These are phyloP conservation scores for Microctenopoma stevenorrisi DNA, from an alignment of 2,797 vertebrate genomes.

Conservation along the genomic window DNA sequence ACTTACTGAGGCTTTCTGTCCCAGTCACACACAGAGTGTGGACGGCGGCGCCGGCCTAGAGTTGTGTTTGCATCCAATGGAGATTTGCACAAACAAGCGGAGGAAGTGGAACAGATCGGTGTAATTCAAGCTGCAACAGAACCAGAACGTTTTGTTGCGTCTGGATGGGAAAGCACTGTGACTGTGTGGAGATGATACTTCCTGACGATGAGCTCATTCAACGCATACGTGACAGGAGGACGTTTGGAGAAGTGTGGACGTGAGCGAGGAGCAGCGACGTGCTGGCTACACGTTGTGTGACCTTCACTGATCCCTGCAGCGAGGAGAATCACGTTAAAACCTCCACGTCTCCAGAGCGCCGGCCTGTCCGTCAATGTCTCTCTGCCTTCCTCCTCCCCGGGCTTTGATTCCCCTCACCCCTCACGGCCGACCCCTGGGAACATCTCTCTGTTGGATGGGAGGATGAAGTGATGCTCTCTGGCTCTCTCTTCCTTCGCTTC, in stretches of 20 bases:
- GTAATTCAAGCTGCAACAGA: no score
- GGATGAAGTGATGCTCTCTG: conserved; percentile 29
- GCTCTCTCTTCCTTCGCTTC: conserved; percentile 27
- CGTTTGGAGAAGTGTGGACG: conserved; percentile 12
- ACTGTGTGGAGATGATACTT: no score
- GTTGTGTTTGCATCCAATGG: no score
- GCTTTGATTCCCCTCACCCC: conserved; percentile 30
- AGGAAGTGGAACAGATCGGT: no score
- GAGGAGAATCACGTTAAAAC: conserved; percentile 68
- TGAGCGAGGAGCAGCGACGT: conserved; percentile 18
- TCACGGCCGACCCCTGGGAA: conserved; percentile 22
- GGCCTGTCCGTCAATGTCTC: conserved; percentile 58
- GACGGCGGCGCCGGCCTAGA: no score
- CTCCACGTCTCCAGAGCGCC: conserved; percentile 50
- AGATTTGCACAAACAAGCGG: no score
- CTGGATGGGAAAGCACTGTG: neutral
- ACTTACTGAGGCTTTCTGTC: no score
- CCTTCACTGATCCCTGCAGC: conserved; percentile 58
- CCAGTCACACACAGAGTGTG: no score
- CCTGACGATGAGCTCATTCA: neutral
- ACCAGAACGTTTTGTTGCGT: no score
- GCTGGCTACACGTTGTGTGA: conserved; percentile 39
- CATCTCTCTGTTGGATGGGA: conserved; percentile 12
- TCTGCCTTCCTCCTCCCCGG: conserved; percentile 28
- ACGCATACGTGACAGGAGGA: conserved; percentile 5